Conservation (phyloP, 2,888 invertebrate species). For the Ectemnius lituratus region DNA sequence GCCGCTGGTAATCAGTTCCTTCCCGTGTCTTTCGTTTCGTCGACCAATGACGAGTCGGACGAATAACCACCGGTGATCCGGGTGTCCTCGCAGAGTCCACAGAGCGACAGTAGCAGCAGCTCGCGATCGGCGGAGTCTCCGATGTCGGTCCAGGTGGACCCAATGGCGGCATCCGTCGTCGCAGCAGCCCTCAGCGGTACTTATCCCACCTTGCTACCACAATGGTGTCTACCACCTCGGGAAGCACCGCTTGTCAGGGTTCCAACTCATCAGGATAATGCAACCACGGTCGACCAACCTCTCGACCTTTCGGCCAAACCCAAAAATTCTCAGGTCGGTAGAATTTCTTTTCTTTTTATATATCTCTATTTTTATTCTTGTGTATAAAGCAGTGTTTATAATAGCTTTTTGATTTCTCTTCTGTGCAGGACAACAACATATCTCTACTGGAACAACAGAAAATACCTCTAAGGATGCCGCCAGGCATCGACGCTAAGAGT, state of each 20-base stretch:
- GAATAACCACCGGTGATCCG: conserved; percentile 29
- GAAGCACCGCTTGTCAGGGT: conserved; percentile 78
- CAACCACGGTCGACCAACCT: conserved; percentile 84
- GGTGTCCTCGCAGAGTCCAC: conserved; percentile 71
- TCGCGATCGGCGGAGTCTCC: conserved; percentile 77
- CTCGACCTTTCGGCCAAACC: conserved; percentile 92
- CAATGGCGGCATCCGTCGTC: conserved; percentile 84
- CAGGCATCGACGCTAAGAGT: conserved; percentile 80
- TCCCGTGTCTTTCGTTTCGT: conserved; percentile 29
- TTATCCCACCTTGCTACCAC: conserved; percentile 76
- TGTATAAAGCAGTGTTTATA: background rate
- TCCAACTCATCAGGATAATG: conserved; percentile 73
- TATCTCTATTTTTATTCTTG: background rate
- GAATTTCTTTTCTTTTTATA: conserved; percentile 11
- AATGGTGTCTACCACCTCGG: conserved; percentile 74
- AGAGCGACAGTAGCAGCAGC: conserved; percentile 77
- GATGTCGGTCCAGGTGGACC: conserved; percentile 77
- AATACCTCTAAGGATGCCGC: conserved; percentile 77
- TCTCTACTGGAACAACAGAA: conserved; percentile 77
- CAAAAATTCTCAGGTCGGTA: conserved; percentile 77
- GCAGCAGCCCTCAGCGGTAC: conserved; percentile 84
- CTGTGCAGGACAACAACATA: conserved; percentile 75
- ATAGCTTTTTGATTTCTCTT: conserved; percentile 18
- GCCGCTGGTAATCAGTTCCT: conserved; percentile 47
- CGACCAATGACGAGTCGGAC: conserved; percentile 49